phyloP scores from a whole-genome alignment of 2,888 invertebrate species.

The Tetragonula carbonaria region DNA sequence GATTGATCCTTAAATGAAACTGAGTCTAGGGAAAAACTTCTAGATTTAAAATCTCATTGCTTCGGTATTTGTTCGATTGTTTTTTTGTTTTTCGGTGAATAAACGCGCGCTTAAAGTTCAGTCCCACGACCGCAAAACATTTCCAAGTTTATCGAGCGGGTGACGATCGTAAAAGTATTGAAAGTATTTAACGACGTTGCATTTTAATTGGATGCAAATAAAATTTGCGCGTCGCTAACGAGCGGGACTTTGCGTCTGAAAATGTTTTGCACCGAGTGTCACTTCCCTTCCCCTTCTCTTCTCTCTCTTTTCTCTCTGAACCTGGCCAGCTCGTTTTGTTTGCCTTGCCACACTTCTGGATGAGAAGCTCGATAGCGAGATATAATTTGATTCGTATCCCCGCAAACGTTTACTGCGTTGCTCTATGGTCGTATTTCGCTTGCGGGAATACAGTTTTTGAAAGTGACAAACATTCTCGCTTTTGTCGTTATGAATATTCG shows the following conservation, averaged over 20 bases:
- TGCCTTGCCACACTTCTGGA: not conserved
- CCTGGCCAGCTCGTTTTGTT: not conserved
- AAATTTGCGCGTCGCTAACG: slow-evolving; percentile 41
- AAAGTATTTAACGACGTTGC: slow-evolving; percentile 45
- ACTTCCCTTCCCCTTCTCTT: not conserved
- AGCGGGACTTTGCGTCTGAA: slow-evolving; percentile 19
- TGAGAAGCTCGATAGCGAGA: slow-evolving; percentile 8
- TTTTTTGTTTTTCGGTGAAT: not conserved
- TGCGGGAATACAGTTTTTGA: not conserved
- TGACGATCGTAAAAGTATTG: slow-evolving; percentile 20
- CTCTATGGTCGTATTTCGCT: not conserved
- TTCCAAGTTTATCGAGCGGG: slow-evolving; percentile 27
- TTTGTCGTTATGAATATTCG: not conserved
- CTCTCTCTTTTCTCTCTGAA: not conserved
- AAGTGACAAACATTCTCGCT: not conserved
- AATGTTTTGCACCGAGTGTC: slow-evolving; percentile 21
- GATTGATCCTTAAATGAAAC: no score
- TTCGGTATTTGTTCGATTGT: not conserved
- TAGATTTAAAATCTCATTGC: not conserved
- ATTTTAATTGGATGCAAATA: slow-evolving; percentile 56
- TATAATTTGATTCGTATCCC: slow-evolving; percentile 9
- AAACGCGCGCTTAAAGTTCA: slow-evolving; percentile 5
- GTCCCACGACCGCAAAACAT: slow-evolving; percentile 2
- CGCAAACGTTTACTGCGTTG: not conserved
- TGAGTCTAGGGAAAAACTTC: not conserved